Percentiles rank a stretch among this genome's conserved stretches.
phyloP scores from a whole-genome alignment of 2,797 vertebrate species.

The Sylvilagus floridanus region DNA sequence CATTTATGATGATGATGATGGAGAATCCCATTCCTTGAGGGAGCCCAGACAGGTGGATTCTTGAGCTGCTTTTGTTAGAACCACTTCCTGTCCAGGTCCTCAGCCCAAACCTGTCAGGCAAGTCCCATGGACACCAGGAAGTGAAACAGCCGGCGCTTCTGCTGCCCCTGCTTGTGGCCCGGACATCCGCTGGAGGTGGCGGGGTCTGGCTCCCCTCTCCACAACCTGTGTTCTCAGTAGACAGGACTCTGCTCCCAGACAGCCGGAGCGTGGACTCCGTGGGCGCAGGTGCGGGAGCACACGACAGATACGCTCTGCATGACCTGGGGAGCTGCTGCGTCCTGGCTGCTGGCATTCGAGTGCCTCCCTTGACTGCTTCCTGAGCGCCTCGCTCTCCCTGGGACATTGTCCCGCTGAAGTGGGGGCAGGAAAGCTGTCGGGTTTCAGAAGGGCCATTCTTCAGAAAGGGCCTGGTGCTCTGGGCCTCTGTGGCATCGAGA shows the following conservation, averaged over 20 bases:
- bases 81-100: constrained; percentile 38
- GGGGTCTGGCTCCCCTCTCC: not conserved
- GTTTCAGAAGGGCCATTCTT: not conserved
- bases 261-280: not conserved
- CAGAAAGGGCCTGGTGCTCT: not conserved
- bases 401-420: not conserved
- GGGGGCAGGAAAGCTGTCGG: too few species aligned
- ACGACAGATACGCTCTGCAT: not conserved
- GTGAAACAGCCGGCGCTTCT: constrained; percentile 1
- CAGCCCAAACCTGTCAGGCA: constrained; percentile 40
- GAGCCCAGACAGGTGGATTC: not conserved
- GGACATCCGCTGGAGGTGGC: not conserved
- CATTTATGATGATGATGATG: not conserved
- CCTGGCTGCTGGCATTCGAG: not conserved
- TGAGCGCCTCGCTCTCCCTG: not conserved
- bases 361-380: not conserved
- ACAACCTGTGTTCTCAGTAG: not conserved
- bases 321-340: not conserved
- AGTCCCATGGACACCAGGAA: constrained; percentile 50
- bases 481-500: not conserved
- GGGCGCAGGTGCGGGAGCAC: not conserved
- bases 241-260: not conserved
- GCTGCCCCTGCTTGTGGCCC: not conserved
- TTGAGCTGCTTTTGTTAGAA: constrained; percentile 50
- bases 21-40: not conserved